These are phyloP conservation scores for Peromyscus polionotus DNA, from an alignment of 2,113 vertebrate genomes.

Conservation along the genomic window DNA sequence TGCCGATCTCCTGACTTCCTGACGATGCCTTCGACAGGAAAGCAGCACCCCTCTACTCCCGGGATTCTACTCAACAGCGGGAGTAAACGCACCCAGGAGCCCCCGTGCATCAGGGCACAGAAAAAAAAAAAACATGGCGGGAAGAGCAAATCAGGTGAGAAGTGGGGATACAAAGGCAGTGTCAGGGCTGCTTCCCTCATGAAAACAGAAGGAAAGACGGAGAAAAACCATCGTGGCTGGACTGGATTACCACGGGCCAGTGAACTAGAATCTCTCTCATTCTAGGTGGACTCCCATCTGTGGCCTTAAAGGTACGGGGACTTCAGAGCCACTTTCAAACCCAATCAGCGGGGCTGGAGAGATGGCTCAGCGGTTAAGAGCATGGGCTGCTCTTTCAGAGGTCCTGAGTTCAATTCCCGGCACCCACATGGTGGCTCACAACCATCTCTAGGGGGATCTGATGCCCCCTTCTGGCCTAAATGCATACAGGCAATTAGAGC, in stretches of 20 bases:
- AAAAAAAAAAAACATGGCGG: neutral
- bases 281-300: neutral
- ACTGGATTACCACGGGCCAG: neutral
- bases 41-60: neutral
- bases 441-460: too few species aligned
- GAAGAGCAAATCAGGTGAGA: neutral
- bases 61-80: neutral
- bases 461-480: too few species aligned
- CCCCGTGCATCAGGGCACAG: neutral
- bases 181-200: constrained; percentile 25
- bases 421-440: too few species aligned
- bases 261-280: neutral
- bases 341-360: neutral
- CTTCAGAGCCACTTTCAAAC: constrained; percentile 8
- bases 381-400: too few species aligned
- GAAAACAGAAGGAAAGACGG: neutral
- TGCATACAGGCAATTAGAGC: too few species aligned
- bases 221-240: neutral
- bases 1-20: neutral
- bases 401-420: too few species aligned
- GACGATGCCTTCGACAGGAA: neutral
- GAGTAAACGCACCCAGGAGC: neutral
- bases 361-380: too few species aligned
- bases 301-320: neutral
- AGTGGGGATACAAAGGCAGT: neutral